These are phyloP conservation scores for Laspeyria flexula DNA, from an alignment of 2,888 invertebrate species.

Conservation along the genomic window DNA sequence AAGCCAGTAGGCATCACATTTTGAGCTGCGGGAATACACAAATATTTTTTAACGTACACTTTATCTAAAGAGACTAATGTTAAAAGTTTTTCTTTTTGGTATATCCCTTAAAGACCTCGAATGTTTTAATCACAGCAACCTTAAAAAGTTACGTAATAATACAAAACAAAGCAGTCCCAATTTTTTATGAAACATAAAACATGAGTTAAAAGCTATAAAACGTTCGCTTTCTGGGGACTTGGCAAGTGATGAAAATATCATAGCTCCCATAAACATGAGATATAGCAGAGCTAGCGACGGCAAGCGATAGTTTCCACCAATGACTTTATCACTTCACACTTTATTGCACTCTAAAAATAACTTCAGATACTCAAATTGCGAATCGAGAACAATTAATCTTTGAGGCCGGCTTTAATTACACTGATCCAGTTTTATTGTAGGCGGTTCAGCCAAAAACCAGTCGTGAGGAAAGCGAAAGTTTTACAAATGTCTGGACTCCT, in stretches of 20 bases:
- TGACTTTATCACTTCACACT: conserved; percentile 49
- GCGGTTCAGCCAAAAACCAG: too few relatives aligned
- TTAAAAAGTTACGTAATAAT: not conserved
- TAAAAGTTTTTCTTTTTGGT: not conserved
- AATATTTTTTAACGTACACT: not conserved
- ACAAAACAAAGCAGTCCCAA: not conserved
- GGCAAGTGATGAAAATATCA: conserved; percentile 33
- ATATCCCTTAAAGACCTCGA: not conserved
- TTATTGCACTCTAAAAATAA: conserved; percentile 46
- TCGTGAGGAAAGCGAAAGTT: too few relatives aligned
- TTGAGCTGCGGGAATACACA: not conserved
- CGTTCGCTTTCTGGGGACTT: conserved; percentile 20
- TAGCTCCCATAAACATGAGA: conserved; percentile 44
- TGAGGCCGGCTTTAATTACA: not conserved
- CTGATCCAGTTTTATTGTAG: too few relatives aligned
- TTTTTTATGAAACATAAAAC: conserved; percentile 4
- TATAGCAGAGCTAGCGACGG: conserved; percentile 24
- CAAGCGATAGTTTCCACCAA: conserved; percentile 38
- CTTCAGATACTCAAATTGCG: conserved; percentile 4
- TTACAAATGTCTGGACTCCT: too few relatives aligned
- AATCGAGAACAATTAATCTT: not conserved
- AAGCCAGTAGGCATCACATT: not conserved
- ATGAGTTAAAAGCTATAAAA: conserved; percentile 4
- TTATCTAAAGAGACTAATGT: not conserved
- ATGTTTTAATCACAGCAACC: not conserved